Evolutionary conservation across 2,113 vertebrate genomes (phyloP).

Genomic region (Eulemur macaco): DNA sequence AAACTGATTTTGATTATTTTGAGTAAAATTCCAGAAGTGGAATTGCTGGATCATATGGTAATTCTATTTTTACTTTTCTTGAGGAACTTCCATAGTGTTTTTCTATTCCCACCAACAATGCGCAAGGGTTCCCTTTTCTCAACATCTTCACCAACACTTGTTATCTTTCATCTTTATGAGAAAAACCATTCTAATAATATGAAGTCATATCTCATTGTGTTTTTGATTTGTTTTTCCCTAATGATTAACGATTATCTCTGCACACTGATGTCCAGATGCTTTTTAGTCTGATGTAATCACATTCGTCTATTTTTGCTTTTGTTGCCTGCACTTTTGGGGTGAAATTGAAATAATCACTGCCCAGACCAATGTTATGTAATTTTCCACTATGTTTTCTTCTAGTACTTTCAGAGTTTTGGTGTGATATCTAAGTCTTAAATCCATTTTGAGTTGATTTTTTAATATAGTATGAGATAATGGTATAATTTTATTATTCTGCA

Average conservation of each 20-base stretch:
- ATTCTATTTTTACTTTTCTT: background rate
- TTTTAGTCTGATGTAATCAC: background rate
- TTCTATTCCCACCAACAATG: background rate
- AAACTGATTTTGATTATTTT: background rate
- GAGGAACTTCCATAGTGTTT: background rate
- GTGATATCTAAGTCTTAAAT: background rate
- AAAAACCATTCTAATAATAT: background rate
- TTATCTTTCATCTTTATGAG: background rate
- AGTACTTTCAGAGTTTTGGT: background rate
- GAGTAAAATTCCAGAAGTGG: background rate
- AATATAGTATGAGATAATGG: background rate
- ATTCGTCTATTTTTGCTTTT: background rate
- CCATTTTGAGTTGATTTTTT: background rate
- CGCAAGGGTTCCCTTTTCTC: background rate
- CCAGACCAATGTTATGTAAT: background rate
- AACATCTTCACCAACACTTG: background rate
- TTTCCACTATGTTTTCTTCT: background rate
- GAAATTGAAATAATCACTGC: background rate
- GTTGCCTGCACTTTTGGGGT: background rate
- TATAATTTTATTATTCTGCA: background rate
- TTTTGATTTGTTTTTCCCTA: background rate
- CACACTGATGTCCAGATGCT: background rate
- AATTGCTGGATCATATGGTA: background rate
- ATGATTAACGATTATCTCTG: background rate
- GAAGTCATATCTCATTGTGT: background rate